Base-by-base conservation (phyloP, 2,888 invertebrate species). In the Periphyllus acericola region DNA sequence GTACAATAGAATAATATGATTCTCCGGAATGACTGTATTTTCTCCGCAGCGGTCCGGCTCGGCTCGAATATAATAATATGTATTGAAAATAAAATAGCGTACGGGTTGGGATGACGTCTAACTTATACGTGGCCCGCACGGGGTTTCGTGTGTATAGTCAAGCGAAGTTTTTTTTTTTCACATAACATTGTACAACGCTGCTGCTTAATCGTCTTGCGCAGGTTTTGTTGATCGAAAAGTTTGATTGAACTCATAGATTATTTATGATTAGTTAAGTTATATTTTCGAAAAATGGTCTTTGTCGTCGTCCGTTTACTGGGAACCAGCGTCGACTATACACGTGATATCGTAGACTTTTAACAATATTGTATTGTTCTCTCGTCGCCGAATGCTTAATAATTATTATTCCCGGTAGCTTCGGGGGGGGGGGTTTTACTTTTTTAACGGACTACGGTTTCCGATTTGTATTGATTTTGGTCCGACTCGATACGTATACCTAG, bases 401-500 rank as follows among this genome's bases (percentile, higher is more conserved):
- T 40, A 66, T 76, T 29, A 32, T 76, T 66, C 60, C 14, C n/a
- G 46, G n/a, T 14, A 0, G n/a, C 40, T n/a, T n/a, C n/a, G n/a
- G n/a, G n/a, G n/a, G n/a, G n/a, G n/a, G 19, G 8, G n/a, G 40
- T 60, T 46, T n/a, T 76, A 0, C 14, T 79, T 55, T 52, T 55
- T 19, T 71, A 71, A 55, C 83, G 83, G 55, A 14, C 21, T 3
- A 55, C 86, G 72, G 29, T 86, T 79, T 86, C 86, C 79, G 74
- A 71, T 46, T 46, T 36, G 32, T 86, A 86, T 86, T 79, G 86
- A 86, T 86, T 84, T 79, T 36, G 36, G 36, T 32, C 11, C 36
- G 83, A 60, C 19, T 19, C 66, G 34, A 66, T 60, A 60, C 60
- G 9, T 19, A 9, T 6, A 36, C 6, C 3, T 36, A 36, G 36